Evolutionary conservation across 35 echinoderm and acorn worm species (phyloP), one percentile per base, ranked within the genome.

Genomic region (Eucidaris tribuloides): DNA sequence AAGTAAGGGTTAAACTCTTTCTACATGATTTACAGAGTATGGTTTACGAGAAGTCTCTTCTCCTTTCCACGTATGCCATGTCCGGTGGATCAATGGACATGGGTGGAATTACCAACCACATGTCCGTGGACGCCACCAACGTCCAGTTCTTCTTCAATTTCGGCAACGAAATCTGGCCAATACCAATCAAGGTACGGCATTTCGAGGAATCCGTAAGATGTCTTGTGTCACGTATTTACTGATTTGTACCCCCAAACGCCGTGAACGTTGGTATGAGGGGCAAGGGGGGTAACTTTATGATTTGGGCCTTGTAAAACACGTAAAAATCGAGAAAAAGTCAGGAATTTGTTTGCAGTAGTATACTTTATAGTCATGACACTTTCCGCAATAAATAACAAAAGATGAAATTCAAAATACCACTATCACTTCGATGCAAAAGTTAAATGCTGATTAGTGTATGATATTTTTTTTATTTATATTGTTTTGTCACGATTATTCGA

Each of bases 41-140:
- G 66, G 90, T 97, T 4, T 97, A 89, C 54, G 94, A 97, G 20
- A 97, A 97, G 41, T 89, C 94, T 9, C 70, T 97, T 11, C 85
- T 82, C 14, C 66, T 97, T 4, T 97, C 94, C 17, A 97, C 90
- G 50, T 97, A 58, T 46, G 88, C 90, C 0, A 92, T 92, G 28
- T 78, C 84, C 22, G 82, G 86, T 48, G 94, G 94, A 1, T 48
- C 63, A 37, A 97, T 97, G 94, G 87, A 89, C 27, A 92, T 87
- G 34, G 94, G 94, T 5, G 90, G 93, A 79, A 89, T 97, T 2
- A 89, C 94, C 42, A 97, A 97, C 64, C 94, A 97, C 77, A 97
- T 97, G 82, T 97, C 94, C 20, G 83, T 85, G 4, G 94, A 97
- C 63, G 89, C 94, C 20, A 82, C 88, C 4, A 92, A 92, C 65